Base-by-base conservation (phyloP, 1,140 invertebrate genomes). In the Aphaenogaster rudis region DNA sequence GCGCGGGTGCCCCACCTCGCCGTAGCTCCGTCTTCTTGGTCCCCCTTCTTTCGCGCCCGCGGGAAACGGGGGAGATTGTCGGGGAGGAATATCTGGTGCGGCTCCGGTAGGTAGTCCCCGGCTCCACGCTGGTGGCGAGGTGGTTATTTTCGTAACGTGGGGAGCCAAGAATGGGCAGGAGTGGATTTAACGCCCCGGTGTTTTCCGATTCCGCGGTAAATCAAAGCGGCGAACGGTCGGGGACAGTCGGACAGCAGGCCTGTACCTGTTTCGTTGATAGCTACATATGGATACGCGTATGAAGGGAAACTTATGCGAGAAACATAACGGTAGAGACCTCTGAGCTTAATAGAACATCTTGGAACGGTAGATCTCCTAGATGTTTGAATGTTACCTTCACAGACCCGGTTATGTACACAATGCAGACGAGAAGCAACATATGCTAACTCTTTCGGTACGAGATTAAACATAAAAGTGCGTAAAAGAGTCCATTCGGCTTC, bases 111-210 rank as follows among this genome's bases (percentile, higher is more conserved):
- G 57, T 72, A 72, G 48, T 67, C 48, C n/a, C 11, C 33, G 61
- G 28, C 17, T 52, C 33, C 33, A 59, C 80, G 82, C 90, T 90
- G 85, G 88, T 88, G 91, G 93, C 91, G 93, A 90, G 88, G 84
- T 91, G 92, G 94, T 92, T 95, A 95, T 95, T 95, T 95, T 92
- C 93, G 95, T 94, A 95, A 94, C 94, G 89, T 92, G 92, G 93
- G 93, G 94, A 92, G 93, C 95, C 95, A 95, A 95, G 95, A 95
- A 95, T 95, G 95, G 95, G 93, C 95, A 95, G 94, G 92, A 92
- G 93, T 92, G 82, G 74, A 82, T 91, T 86, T 80, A 88, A 91
- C 86, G 59, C 36, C 15, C 36, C 71, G 80, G 80, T 92, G 90
- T 91, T 91, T 91, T 91, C 86, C 88, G 80, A 88, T 86, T 91